phyloP scores from a whole-genome alignment of 2,797 vertebrate genomes.

The Champsocephalus esox region DNA sequence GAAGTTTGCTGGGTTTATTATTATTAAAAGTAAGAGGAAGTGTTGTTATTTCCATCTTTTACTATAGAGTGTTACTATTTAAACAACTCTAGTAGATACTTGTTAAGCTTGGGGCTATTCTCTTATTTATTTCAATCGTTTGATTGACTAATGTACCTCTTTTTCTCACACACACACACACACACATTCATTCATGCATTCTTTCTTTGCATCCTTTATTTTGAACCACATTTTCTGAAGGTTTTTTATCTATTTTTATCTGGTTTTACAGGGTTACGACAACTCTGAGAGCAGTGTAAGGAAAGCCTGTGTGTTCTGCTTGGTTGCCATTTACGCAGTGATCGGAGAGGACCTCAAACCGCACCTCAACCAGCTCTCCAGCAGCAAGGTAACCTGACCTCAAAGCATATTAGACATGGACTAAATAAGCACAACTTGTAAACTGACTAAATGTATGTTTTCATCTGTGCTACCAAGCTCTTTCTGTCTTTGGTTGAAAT shows the following conservation, averaged over 20 bases:
- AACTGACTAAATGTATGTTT: neutral
- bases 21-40: neutral
- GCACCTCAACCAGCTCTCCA: conserved; percentile 95
- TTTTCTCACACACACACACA: too few species aligned
- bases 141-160: neutral
- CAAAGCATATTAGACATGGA: neutral
- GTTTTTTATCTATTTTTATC: conserved; percentile 11
- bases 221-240: neutral
- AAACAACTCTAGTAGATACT: neutral
- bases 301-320: conserved; percentile 98
- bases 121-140: neutral
- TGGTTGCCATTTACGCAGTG: conserved; percentile 94
- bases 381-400: conserved; percentile 93
- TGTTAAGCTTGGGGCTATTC: neutral
- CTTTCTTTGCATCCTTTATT: neutral
- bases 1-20: neutral
- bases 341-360: conserved; percentile 98
- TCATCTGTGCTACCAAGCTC: neutral
- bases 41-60: neutral
- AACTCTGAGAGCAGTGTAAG: conserved; percentile 98
- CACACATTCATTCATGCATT: neutral
- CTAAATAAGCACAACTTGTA: too few species aligned
- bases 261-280: conserved; percentile 91
- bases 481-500: neutral
- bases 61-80: neutral